Evolutionary conservation across 2,113 vertebrate genomes (phyloP), one percentile per base, ranked within the genome.

Genomic region (Callionymus lyra): DNA sequence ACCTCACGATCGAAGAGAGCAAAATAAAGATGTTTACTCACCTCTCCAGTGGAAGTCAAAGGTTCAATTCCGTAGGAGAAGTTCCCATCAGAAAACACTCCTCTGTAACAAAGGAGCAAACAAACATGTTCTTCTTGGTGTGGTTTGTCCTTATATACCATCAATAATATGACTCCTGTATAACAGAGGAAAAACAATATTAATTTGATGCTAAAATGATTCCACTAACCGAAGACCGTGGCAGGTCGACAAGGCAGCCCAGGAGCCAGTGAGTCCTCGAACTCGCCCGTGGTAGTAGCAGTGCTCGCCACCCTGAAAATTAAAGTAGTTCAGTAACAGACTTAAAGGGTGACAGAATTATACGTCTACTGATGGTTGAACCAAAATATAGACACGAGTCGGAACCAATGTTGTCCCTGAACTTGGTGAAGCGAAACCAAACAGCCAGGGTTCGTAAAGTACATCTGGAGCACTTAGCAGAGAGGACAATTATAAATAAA

Each of bases 251-350:
- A 97, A 67, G 10, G 93, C 93, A 0, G 60, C 94, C 46, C 92
- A 96, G 41, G 94, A 95, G 16, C 34, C 59, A 0, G 79, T 74
- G 47, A 76, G 71, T 16, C 85, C 91, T 36, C 94, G 84, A 32
- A 97, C 45, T 27, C 47, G 67, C 12, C 94, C 94, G 10, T 97
- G 94, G 83, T 98, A 98, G 77, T 95, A 97, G 77, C 94, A 98
- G 74, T 97, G 93, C 65, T 97, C 94, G 21, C 88, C 87, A 41
- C 88, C 91, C 94, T 98, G 82, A 46, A 67, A 57, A 39, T 32
- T 8, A 16, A 9, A 16, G 15, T 14, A 16, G 13, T 14, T 37
- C 9, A 37, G 35, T 13, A n/a, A 15, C 9, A 27, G 8, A 27
- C 21, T 27, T 8, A 27, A 8, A 27, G 4, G 21, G n/a, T n/a